These are phyloP conservation scores for Tachysurus fulvidraco DNA, from an alignment of 2,113 vertebrate species.

Conservation along the genomic window DNA sequence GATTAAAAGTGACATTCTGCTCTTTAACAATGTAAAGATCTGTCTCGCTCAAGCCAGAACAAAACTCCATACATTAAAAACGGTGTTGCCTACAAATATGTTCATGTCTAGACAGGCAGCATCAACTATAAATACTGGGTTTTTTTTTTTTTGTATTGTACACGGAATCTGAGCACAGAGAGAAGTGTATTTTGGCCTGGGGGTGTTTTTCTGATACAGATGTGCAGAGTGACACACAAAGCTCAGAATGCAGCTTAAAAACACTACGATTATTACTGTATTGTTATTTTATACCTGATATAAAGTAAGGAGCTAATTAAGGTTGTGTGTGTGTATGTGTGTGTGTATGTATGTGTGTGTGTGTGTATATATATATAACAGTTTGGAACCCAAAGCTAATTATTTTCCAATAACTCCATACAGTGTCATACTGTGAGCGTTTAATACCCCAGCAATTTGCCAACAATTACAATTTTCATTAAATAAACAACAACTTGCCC, in stretches of 20 bases:
- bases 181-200: neutral
- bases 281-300: neutral
- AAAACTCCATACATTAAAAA: neutral
- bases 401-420: neutral
- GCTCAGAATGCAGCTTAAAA: neutral
- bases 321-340: neutral
- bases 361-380: neutral
- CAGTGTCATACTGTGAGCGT: neutral
- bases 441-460: neutral
- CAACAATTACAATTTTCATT: neutral
- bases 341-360: neutral
- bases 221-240: constrained; percentile 5
- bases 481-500: neutral
- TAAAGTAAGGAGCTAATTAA: neutral
- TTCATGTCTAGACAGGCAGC: constrained; percentile 35
- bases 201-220: neutral
- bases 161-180: no score
- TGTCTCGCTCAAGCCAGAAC: neutral
- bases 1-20: neutral
- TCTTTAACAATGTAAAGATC: neutral
- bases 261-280: neutral
- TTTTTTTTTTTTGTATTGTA: constrained; percentile 17
- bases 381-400: neutral
- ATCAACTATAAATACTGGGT: neutral
- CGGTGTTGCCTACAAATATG: neutral